phyloP scores from a whole-genome alignment of 2,888 invertebrate species.

The Stomorhina lunata region DNA sequence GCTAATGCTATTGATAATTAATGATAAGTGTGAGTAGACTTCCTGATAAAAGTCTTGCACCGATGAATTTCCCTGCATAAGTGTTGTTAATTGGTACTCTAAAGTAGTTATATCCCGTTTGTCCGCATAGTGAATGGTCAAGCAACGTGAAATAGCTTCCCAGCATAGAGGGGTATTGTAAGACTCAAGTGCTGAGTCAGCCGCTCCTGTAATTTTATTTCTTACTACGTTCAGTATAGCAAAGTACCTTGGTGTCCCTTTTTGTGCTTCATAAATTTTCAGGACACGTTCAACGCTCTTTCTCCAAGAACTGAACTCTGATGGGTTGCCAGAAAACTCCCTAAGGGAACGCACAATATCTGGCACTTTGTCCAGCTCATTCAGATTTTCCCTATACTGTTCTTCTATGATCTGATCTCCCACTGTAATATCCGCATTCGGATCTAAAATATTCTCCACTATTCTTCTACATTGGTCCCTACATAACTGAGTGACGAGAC shows the following conservation, averaged over 20 bases:
- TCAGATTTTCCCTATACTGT: neutral
- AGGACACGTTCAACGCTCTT: neutral
- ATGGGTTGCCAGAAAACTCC: neutral
- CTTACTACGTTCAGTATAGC: neutral
- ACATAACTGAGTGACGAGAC: neutral
- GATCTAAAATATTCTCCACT: conserved; percentile 4
- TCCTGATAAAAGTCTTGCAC: conserved; percentile 6
- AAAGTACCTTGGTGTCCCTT: neutral
- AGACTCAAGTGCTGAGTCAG: no score
- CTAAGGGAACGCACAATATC: neutral
- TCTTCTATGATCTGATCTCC: neutral
- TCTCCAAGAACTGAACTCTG: conserved; percentile 5
- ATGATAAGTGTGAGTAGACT: neutral
- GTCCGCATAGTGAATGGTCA: neutral
- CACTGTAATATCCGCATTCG: neutral
- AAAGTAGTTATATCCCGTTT: conserved; percentile 6
- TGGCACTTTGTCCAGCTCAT: neutral
- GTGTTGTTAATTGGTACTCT: conserved; percentile 6
- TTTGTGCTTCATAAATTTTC: no score
- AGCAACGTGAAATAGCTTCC: neutral
- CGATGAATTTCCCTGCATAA: no score
- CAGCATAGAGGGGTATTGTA: no score
- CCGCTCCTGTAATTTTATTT: neutral
- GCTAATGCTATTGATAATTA: no score
- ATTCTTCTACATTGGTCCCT: conserved; percentile 11